Percentiles rank a stretch among this genome's conserved stretches.
These are phyloP conservation scores for Eptesicus fuscus DNA, from an alignment of 2,113 vertebrate species.

Conservation along the genomic window DNA sequence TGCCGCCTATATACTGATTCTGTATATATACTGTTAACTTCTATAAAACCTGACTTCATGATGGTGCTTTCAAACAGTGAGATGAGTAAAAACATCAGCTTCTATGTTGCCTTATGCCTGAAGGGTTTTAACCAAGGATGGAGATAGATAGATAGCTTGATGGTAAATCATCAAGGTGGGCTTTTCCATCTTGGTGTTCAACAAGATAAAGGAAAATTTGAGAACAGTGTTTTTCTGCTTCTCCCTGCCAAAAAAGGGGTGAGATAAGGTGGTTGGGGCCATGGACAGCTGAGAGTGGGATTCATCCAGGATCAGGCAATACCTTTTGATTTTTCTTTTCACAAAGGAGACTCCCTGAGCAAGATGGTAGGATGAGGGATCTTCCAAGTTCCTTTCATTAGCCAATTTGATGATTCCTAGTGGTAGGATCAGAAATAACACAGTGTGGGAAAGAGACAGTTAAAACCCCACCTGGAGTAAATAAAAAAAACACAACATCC, in stretches of 20 bases:
- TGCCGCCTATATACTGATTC: conserved; percentile 83
- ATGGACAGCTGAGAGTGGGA: conserved; percentile 57
- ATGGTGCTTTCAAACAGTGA: conserved; percentile 93
- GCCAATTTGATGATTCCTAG: conserved; percentile 75
- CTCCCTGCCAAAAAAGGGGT: conserved; percentile 52
- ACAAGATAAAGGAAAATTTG: conserved; percentile 4
- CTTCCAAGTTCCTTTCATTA: conserved; percentile 60
- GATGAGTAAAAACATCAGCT: conserved; percentile 91
- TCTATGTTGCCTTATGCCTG: conserved; percentile 88
- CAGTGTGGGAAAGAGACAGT: conserved; percentile 50
- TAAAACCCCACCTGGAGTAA: conserved; percentile 67
- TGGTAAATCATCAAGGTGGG: neutral
- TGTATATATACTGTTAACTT: conserved; percentile 92
- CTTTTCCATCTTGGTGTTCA: neutral
- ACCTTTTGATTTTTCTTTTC: conserved; percentile 70
- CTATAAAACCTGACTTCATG: conserved; percentile 95
- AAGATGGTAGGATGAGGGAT: conserved; percentile 40
- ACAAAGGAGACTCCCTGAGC: conserved; percentile 69
- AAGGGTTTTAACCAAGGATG: conserved; percentile 72
- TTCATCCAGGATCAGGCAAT: conserved; percentile 80
- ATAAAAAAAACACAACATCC: conserved; percentile 73
- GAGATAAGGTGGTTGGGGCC: neutral
- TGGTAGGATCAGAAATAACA: conserved; percentile 61
- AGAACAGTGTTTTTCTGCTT: neutral
- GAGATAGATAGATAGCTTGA: conserved; percentile 38